phyloP scores from a whole-genome alignment of 2,888 invertebrate species.

The Eupithecia inturbata region DNA sequence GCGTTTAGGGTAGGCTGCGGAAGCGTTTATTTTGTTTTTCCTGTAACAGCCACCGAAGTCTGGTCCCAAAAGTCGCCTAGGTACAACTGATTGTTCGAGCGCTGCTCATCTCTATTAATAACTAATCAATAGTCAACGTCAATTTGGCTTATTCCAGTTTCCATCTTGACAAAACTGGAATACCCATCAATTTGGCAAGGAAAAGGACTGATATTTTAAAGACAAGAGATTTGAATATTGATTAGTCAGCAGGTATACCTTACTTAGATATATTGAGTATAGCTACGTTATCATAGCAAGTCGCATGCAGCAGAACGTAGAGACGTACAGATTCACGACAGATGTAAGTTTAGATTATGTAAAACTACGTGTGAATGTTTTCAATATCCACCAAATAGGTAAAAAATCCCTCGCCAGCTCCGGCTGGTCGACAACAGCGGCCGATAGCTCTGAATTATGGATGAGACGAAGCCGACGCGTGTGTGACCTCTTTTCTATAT shows the following conservation, averaged over 20 bases:
- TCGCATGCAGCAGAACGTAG: background rate
- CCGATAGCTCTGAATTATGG: constrained; percentile 69
- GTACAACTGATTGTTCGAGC: no score
- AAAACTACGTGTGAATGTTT: background rate
- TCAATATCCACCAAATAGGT: constrained; percentile 10
- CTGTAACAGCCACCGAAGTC: background rate
- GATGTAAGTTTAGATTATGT: background rate
- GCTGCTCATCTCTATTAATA: no score
- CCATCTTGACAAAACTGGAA: no score
- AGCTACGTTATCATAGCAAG: no score
- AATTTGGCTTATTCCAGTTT: no score
- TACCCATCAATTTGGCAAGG: no score
- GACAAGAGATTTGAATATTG: no score
- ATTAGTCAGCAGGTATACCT: no score
- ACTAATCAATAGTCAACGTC: no score
- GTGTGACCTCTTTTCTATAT: constrained; percentile 56
- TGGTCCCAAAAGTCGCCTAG: background rate
- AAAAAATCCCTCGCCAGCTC: constrained; percentile 16
- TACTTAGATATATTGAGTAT: no score
- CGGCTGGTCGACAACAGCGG: constrained; percentile 25
- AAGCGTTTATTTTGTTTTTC: background rate
- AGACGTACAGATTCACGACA: background rate
- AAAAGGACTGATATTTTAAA: no score
- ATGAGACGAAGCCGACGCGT: constrained; percentile 56
- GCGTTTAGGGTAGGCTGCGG: background rate